Evolutionary conservation across 1,140 invertebrate genomes (phyloP), one percentile per base, ranked within the genome.

Genomic region (Choristoneura fumiferana): DNA sequence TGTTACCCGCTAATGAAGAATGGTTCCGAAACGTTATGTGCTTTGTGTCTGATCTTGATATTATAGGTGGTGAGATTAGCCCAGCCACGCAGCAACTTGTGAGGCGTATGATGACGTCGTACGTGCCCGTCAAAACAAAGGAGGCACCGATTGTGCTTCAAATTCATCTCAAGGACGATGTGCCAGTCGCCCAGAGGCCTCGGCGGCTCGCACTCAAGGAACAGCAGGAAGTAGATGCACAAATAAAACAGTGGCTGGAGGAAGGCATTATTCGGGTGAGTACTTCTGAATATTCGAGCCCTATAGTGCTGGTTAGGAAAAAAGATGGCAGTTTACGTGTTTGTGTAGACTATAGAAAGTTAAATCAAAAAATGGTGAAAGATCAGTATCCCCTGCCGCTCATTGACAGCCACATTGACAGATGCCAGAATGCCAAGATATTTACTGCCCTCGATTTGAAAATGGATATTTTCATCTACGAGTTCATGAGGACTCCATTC

Each of bases 331-430:
- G 67, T 0, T 53, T 67, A 10, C 45, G 91, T 35, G 76, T 92
- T 9, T 92, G 91, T 72, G 65, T 92, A 0, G 91, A 93, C 65
- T 92, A 84, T 63, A 63, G 91, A 10, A 45, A 57, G 14, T 56
- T 91, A 5, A 92, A 92, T 68, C 76, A 76, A 60, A 66, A 68
- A 33, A 67, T 76, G 14, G 29, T 70, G 17, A 67, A 73, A 68
- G 68, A 82, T 56, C 55, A 65, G 34, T 87, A 67, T 62, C 79
- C 76, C 3, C 49, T 64, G 6, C 62, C 62, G 57, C 39, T 68
- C 4, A 64, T 68, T 34, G 62, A 64, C 14, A 54, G 64, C 22
- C 56, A 57, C 9, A 61, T 67, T 15, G 61, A 67, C 29, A 57
- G 33, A 29, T 45, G 59, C 18, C 14, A 1, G 3, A 35, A 17